Percentiles rank a stretch among this genome's conserved stretches.
phyloP scores from a whole-genome alignment of 2,113 vertebrate species.

The Motacilla tschutschensis region DNA sequence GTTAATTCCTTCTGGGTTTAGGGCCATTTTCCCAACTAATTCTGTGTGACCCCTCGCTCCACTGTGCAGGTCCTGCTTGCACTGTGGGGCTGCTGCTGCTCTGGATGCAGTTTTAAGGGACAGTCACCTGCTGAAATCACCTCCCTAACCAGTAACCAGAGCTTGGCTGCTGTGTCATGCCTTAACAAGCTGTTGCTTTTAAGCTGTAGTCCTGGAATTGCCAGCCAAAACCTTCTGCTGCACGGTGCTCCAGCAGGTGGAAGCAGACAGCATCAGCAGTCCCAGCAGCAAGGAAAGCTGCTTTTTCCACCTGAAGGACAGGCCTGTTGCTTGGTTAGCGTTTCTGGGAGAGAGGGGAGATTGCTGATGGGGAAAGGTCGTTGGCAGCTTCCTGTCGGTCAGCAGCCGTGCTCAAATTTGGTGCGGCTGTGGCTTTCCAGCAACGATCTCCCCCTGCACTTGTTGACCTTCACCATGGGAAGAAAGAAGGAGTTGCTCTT shows the following conservation, averaged over 20 bases:
- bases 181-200: neutral
- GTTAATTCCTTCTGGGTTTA: neutral
- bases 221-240: neutral
- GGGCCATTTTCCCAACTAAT: neutral
- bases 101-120: neutral
- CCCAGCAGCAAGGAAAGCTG: neutral
- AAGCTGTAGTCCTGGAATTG: neutral
- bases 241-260: rapidly evolving
- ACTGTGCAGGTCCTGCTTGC: neutral
- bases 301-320: neutral
- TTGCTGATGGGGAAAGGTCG: neutral
- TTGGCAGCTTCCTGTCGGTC: neutral
- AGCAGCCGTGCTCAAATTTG: rapidly evolving
- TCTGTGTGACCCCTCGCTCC: rapidly evolving
- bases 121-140: neutral
- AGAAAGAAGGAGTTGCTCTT: neutral
- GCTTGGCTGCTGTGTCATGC: neutral
- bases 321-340: rapidly evolving
- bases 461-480: neutral
- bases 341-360: neutral
- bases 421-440: neutral
- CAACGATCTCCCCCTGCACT: neutral
- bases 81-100: rapidly evolving
- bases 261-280: neutral
- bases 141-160: neutral